Evolutionary conservation across 2,888 invertebrate genomes (phyloP), one percentile per base, ranked within the genome.

Genomic region (Xestia ashworthii): DNA sequence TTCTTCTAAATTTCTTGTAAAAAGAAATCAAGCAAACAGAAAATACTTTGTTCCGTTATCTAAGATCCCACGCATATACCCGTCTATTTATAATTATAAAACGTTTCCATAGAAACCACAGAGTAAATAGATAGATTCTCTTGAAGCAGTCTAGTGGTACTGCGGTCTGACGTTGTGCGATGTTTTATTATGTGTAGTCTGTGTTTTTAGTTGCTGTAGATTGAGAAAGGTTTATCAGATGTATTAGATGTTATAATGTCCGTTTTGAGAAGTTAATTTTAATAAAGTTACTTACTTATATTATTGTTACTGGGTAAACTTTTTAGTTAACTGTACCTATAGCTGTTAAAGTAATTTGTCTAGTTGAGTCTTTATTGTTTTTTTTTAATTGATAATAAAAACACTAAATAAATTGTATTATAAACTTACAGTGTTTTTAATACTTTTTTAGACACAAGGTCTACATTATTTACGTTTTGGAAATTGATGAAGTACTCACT

Each of bases 1-100:
- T 41, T 16, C 3, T n/a, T 41, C n/a, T 14, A 4, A 32, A 46
- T 14, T 71, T 76, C n/a, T 76, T 64, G 14, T 32, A 71, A 71
- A 82, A 50, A 78, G 46, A 74, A 69, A 68, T 62, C 50, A 50
- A 66, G 22, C 22, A 8, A 55, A 66, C 16, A 68, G 38, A 53
- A 71, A 85, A 60, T n/a, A 32, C 25, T 55, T 19, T 19, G 55
- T 41, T n/a, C 25, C n/a, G 38, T 66, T 64, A 71, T 67, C 70
- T 64, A n/a, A 75, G 72, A 83, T 78, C 74, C 66, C 74, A 74
- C 86, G 66, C 69, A 38, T 78, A 65, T 78, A 46, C 41, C 25
- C 48, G 22, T 75, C 38, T 73, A 67, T 72, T 73, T 73, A 66
- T 83, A 82, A 78, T 74, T 83, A 72, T 73, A 83, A 71, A 86